Evolutionary conservation across 2,888 invertebrate species (phyloP).

Genomic region (Cryptocephalus moraei): DNA sequence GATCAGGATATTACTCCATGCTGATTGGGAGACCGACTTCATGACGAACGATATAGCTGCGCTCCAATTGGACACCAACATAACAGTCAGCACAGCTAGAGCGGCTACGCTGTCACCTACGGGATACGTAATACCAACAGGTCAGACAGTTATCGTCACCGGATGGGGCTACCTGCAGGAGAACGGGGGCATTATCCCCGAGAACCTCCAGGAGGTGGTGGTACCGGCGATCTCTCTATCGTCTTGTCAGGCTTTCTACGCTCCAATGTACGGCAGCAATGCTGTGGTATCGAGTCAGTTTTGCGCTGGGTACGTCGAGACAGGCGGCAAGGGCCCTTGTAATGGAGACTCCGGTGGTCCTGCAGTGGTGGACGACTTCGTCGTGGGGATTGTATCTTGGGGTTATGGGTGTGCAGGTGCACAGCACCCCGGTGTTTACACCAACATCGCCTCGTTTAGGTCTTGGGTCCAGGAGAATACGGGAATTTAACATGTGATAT

Average conservation of each 20-base stretch:
- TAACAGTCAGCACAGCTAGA: not conserved
- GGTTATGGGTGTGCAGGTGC: conserved; percentile 4
- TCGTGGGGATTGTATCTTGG: conserved; percentile 6
- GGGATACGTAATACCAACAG: not conserved
- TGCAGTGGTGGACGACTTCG: conserved; percentile 1
- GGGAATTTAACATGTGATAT: no score
- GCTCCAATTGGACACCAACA: not conserved
- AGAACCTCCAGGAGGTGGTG: not conserved
- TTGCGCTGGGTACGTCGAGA: not conserved
- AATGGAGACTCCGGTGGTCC: not conserved
- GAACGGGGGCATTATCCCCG: not conserved
- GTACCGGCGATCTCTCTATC: not conserved
- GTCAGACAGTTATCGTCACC: not conserved
- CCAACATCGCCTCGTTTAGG: conserved; percentile 3
- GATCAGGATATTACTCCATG: not conserved
- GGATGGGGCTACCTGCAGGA: not conserved
- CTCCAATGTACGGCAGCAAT: no score
- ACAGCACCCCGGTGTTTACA: conserved; percentile 3
- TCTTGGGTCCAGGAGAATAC: not conserved
- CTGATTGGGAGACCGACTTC: not conserved
- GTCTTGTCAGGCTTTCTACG: no score
- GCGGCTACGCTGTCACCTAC: not conserved
- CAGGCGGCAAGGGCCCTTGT: not conserved
- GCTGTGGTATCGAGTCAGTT: not conserved
- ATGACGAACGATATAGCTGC: not conserved